Conservation (phyloP, 2,888 invertebrate species). For the Folsomia manolachei region DNA sequence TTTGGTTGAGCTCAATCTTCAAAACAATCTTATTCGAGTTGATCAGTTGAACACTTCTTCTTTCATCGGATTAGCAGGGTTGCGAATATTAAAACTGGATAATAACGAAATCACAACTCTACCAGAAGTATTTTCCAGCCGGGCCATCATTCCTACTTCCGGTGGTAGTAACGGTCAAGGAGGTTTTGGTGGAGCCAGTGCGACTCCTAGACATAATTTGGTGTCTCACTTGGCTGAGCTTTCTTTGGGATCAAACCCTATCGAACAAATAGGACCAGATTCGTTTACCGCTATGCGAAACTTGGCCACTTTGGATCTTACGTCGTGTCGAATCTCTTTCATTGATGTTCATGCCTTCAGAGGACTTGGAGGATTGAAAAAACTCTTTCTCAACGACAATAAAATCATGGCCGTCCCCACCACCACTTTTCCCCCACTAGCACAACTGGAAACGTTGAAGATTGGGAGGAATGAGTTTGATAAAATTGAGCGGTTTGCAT, state of each 20-base stretch:
- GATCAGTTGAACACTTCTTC: slow-evolving; percentile 69
- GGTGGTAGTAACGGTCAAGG: slow-evolving; percentile 14
- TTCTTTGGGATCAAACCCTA: slow-evolving; percentile 78
- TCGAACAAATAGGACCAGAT: slow-evolving; percentile 71
- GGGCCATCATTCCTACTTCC: slow-evolving; percentile 28
- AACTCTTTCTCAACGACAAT: slow-evolving; percentile 76
- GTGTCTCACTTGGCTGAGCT: slow-evolving; percentile 77
- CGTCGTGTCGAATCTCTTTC: slow-evolving; percentile 75
- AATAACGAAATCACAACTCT: slow-evolving; percentile 77
- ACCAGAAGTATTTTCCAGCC: slow-evolving; percentile 56
- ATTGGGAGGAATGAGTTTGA: slow-evolving; percentile 80
- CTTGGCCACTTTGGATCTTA: slow-evolving; percentile 72
- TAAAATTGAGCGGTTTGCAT: slow-evolving; percentile 68
- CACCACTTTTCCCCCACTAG: slow-evolving; percentile 61
- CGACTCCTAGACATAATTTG: slow-evolving; percentile 54
- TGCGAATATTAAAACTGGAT: slow-evolving; percentile 76
- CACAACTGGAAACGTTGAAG: slow-evolving; percentile 73
- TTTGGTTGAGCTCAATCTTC: slow-evolving; percentile 79
- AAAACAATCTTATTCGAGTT: slow-evolving; percentile 74
- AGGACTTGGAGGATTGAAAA: slow-evolving; percentile 63
- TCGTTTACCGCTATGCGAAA: slow-evolving; percentile 74
- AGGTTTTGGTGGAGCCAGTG: slow-evolving; percentile 58
- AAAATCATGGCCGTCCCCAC: slow-evolving; percentile 72
- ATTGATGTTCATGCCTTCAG: slow-evolving; percentile 73
- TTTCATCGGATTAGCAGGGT: slow-evolving; percentile 70